A percentile compares a stretch with the other conserved stretches of the same genome.
phyloP scores from a whole-genome alignment of 2,113 vertebrate genomes.

The Anas platyrhynchos region DNA sequence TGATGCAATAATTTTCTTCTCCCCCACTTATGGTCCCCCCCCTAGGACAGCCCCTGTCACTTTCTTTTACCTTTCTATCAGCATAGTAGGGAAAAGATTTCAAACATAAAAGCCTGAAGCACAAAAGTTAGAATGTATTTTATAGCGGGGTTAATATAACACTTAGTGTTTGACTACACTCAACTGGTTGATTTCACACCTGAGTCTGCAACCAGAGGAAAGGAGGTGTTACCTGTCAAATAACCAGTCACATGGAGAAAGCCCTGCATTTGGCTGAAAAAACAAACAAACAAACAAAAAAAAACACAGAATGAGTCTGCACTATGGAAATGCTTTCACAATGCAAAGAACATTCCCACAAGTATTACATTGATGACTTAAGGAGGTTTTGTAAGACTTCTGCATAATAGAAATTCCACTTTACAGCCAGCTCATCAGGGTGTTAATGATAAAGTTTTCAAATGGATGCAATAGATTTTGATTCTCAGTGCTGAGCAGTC shows the following conservation, averaged over 20 bases:
- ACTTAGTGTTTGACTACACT: neutral
- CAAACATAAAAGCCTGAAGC: neutral
- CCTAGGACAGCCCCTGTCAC: too few relatives aligned
- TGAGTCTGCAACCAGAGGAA: neutral
- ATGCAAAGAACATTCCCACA: neutral
- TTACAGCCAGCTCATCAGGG: neutral
- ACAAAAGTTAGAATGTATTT: neutral
- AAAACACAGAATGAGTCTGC: accelerated
- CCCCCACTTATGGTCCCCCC: neutral
- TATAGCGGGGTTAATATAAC: neutral
- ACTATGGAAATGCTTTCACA: accelerated
- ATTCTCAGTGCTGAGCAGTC: neutral
- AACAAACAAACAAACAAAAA: neutral
- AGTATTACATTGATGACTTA: accelerated
- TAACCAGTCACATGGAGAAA: accelerated
- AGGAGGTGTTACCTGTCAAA: neutral
- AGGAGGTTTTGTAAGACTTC: neutral
- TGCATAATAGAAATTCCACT: neutral
- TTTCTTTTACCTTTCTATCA: neutral
- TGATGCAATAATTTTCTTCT: neutral
- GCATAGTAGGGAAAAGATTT: neutral
- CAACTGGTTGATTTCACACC: neutral
- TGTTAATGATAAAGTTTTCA: neutral
- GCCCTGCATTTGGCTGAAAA: neutral
- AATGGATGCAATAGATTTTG: neutral